Evolutionary conservation across 1,140 invertebrate genomes (phyloP), one percentile per base, ranked within the genome.

Genomic region (Drosophila nebulosa): DNA sequence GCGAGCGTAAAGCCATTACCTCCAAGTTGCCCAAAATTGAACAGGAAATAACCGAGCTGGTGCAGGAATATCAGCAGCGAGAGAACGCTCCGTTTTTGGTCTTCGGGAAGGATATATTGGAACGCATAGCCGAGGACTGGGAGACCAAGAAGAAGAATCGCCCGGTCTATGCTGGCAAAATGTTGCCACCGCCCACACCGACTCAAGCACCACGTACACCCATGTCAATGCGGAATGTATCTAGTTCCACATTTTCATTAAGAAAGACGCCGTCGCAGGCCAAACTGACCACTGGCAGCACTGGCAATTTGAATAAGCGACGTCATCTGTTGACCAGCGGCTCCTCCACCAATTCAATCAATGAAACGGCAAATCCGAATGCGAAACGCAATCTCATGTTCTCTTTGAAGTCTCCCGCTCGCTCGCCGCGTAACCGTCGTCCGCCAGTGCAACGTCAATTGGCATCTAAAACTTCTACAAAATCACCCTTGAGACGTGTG

Each of bases 11-110:
- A 83, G 90, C 92, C 3, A 93, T 95, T 12, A 92, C 94, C 1
- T 94, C 93, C 42, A 96, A 95, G 92, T 75, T 95, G 42, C 94
- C 94, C 0, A 95, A 95, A 91, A 93, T 96, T 22, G 94, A 95
- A 90, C 92, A 92, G 2, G 92, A 94, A 81, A 92, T 96, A 0
- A 91, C 90, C 1, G 90, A 93, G 1, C 62, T 94, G 32, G 92
- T 91, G 5, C 60, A 69, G n/a, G 73, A 93, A 3, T 95, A 94
- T 79, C 93, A 94, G 78, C 73, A 73, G 0, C 89, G 90, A 16
- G 92, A 93, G 36, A 92, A 93, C 1, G 91, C 88, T 1, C 65
- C 75, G 0, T 96, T 96, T 72, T 92, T 92, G 1, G 92, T 95
- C 1, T 90, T 94, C 66, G 95, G 95, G 1, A 90, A 93, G 52